phyloP scores from a whole-genome alignment of 2,888 invertebrate species.

The Drosophila nr. fundita region DNA sequence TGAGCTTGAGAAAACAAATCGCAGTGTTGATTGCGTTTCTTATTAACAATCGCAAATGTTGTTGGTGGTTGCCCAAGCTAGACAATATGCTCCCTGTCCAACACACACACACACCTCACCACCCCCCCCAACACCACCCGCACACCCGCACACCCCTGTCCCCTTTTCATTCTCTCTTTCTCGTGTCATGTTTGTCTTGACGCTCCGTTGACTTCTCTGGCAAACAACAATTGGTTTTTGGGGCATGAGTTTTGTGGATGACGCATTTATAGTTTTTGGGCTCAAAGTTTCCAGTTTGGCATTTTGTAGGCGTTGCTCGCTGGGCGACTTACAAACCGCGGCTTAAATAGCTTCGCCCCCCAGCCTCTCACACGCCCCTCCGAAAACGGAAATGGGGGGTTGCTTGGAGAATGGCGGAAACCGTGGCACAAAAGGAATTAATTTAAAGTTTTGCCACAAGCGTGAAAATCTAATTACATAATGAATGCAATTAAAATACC shows the following conservation, averaged over 20 bases:
- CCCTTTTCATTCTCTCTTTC: background rate
- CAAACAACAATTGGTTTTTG: constrained; percentile 42
- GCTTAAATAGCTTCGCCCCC: constrained; percentile 27
- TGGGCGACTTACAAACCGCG: constrained; percentile 41
- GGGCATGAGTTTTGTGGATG: constrained; percentile 37
- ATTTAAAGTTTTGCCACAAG: constrained; percentile 75
- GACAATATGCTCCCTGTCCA: constrained; percentile 76
- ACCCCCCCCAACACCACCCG: background rate
- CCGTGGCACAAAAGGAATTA: constrained; percentile 74
- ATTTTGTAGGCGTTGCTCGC: constrained; percentile 44
- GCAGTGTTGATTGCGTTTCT: constrained; percentile 82
- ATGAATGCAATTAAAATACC: constrained; percentile 80
- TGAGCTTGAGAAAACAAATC: constrained; percentile 83
- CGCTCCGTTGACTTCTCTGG: constrained; percentile 76
- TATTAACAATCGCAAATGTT: constrained; percentile 74
- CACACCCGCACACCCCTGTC: background rate
- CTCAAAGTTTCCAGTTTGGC: background rate
- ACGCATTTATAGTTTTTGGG: constrained; percentile 48
- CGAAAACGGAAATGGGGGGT: constrained; percentile 49
- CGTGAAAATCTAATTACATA: constrained; percentile 79
- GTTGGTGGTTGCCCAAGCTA: constrained; percentile 58
- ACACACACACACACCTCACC: background rate
- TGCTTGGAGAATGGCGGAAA: constrained; percentile 71
- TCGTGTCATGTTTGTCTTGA: constrained; percentile 78
- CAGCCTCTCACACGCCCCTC: background rate